Evolutionary conservation across 2,113 vertebrate species (phyloP).

Genomic region (Pangasianodon hypophthalmus): DNA sequence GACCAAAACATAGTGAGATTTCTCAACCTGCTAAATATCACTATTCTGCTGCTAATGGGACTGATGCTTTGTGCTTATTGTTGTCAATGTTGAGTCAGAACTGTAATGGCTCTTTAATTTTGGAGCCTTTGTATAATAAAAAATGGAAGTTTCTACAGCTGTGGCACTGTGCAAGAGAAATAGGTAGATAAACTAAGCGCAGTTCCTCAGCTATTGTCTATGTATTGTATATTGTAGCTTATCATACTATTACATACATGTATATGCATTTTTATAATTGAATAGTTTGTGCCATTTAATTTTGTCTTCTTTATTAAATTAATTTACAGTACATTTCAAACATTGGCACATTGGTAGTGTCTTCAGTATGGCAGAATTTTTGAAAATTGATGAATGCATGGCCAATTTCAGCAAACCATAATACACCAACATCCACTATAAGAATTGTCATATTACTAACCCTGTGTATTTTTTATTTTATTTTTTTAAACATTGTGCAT

Average conservation of each 20-base stretch:
- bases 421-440: too few relatives aligned
- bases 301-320: background rate
- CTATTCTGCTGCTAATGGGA: slow-evolving; percentile 3
- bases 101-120: background rate
- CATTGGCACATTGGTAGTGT: background rate
- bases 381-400: background rate
- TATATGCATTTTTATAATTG: background rate
- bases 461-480: too few relatives aligned
- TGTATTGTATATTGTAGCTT: background rate
- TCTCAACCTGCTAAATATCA: background rate
- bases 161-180: background rate
- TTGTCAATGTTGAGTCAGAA: background rate
- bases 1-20: background rate
- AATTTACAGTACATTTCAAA: background rate
- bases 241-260: background rate
- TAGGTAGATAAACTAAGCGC: background rate
- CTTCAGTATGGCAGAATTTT: background rate
- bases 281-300: background rate
- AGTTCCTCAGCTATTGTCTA: background rate
- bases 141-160: background rate
- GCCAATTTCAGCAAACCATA: too few relatives aligned
- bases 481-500: too few relatives aligned
- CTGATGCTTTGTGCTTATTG: background rate
- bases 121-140: background rate
- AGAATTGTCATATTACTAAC: too few relatives aligned